Conservation (phyloP, 2,113 vertebrate genomes). For the Scortum barcoo region DNA sequence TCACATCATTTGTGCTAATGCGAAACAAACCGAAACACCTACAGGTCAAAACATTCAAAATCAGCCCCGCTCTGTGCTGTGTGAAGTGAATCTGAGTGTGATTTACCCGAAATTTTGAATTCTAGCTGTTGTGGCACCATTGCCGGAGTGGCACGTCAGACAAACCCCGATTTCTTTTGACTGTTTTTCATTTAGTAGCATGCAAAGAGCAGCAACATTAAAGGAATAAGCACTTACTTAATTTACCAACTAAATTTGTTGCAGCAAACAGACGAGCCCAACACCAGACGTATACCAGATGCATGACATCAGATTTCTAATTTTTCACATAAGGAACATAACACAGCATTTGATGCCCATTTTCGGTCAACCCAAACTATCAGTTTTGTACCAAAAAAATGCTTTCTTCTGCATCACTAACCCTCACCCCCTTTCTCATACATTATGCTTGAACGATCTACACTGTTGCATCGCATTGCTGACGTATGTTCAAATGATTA, state of each 20-base stretch:
- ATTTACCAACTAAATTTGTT: conserved; percentile 23
- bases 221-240: conserved; percentile 15
- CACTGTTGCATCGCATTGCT: neutral
- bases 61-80: neutral
- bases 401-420: neutral
- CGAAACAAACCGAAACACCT: neutral
- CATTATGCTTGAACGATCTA: neutral
- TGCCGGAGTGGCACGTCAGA: conserved; percentile 17
- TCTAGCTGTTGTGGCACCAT: neutral
- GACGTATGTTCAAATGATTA: neutral
- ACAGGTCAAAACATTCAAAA: neutral
- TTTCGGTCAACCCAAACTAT: neutral
- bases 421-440: neutral
- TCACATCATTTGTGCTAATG: neutral
- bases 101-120: neutral
- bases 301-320: conserved; percentile 9
- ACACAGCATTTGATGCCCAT: neutral
- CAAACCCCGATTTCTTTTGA: conserved; percentile 2
- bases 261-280: neutral
- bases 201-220: conserved; percentile 9
- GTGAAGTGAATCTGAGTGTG: neutral
- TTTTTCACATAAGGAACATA: conserved; percentile 3
- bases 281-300: conserved; percentile 3
- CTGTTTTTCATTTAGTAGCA: conserved; percentile 31
- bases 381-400: neutral